Percentiles rank a stretch among this genome's conserved stretches.
phyloP scores from a whole-genome alignment of 2,888 invertebrate species.

The Eupithecia abbreviata region DNA sequence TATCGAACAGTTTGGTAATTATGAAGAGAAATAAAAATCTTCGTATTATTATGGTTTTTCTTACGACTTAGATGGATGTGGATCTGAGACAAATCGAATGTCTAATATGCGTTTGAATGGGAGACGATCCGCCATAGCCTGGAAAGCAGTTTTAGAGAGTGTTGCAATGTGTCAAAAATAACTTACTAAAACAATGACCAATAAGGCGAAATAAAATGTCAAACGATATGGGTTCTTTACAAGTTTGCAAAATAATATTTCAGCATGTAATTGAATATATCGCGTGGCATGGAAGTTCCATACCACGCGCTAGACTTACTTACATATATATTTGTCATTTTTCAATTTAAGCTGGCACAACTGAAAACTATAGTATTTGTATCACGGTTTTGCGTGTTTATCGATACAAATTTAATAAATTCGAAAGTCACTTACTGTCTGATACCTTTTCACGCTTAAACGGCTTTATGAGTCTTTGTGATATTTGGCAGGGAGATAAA shows the following conservation, averaged over 20 bases:
- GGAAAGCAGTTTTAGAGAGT: neutral
- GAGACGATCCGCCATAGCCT: neutral
- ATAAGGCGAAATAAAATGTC: neutral
- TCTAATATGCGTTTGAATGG: neutral
- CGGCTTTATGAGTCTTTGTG: too few species aligned
- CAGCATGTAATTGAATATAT: neutral
- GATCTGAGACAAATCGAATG: neutral
- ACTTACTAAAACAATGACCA: neutral
- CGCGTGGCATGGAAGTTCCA: too few species aligned
- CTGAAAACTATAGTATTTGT: too few species aligned
- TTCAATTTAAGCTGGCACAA: neutral
- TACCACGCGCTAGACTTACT: neutral
- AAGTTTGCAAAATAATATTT: neutral
- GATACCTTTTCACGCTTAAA: too few species aligned
- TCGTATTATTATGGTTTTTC: constrained; percentile 50
- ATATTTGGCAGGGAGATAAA: too few species aligned
- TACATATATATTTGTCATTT: neutral
- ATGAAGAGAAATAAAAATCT: constrained; percentile 79
- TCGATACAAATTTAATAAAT: too few species aligned
- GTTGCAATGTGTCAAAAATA: neutral
- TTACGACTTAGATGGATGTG: neutral
- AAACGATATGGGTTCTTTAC: neutral
- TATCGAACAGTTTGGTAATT: constrained; percentile 80
- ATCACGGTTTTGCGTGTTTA: neutral
- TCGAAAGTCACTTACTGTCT: too few species aligned